A percentile compares a stretch with the other conserved stretches of the same genome.
Evolutionary conservation across 2,797 vertebrate species (phyloP).

Genomic region (Sebastes iracundus): DNA sequence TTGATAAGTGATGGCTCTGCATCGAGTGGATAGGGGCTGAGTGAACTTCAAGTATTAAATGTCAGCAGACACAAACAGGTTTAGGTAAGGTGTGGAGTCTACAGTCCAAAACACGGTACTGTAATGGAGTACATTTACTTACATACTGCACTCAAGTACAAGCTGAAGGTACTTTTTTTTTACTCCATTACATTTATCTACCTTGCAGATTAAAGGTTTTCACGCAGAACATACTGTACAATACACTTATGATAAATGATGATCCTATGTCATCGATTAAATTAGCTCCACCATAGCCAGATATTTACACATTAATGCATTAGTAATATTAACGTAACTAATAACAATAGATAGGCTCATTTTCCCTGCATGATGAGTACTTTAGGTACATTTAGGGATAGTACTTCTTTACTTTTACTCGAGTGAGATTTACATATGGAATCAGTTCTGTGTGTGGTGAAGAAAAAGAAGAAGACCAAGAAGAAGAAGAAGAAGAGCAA

Average conservation of each 20-base stretch:
- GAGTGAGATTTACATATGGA: neutral
- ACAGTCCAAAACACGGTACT: neutral
- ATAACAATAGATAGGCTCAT: neutral
- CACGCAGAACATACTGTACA: neutral
- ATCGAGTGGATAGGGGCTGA: neutral
- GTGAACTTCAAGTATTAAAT: slow-evolving; percentile 25
- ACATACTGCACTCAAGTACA: neutral
- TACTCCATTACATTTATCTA: no score
- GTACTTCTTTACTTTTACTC: neutral
- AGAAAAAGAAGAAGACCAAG: no score
- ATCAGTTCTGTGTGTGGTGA: no score
- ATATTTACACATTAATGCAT: neutral
- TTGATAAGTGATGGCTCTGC: neutral
- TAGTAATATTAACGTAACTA: neutral
- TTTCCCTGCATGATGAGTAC: neutral
- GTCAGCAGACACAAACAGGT: slow-evolving; percentile 41
- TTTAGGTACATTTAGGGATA: neutral
- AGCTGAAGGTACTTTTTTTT: neutral
- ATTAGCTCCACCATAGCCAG: neutral
- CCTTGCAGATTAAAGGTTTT: neutral
- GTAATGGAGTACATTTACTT: neutral
- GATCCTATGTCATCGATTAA: neutral
- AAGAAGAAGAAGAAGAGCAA: no score
- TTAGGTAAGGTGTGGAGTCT: slow-evolving; percentile 23
- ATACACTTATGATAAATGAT: neutral